Base-by-base conservation (phyloP, 2,113 vertebrate species). In the Pampusana beccarii region DNA sequence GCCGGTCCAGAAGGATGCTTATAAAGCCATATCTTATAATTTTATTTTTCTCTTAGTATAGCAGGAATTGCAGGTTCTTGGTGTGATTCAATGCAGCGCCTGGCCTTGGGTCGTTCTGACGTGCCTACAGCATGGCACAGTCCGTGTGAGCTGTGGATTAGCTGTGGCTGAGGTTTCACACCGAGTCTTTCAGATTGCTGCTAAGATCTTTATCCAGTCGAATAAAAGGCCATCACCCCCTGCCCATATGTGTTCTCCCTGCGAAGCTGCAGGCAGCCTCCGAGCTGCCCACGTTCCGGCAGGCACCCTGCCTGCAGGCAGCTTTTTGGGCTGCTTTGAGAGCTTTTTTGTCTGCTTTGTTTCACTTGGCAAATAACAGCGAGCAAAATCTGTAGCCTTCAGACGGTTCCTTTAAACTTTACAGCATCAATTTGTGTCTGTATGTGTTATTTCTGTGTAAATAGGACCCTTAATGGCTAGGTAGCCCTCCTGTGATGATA, bases 181-280 rank as follows among this genome's bases (percentile, higher is more conserved):
- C 61, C 2, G 61, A 93, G 90, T 88, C 78, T 70, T 96, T 92
- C 94, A 79, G 88, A 69, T 95, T 88, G 74, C 57, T 75, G 5
- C 78, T 92, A 69, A 93, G 92, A 93, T 96, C 92, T 88, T 94
- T 90, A 92, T 90, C 94, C 85, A 58, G 85, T 11, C 15, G 73
- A 78, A 90, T 93, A 95, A 93, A 95, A 91, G 91, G 85, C 92
- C 77, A 79, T 93, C 90, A 78, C 90, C 83, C 64, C 84, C 88
- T 94, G 95, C 86, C 93, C 88, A 54, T 92, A 67, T 87, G 86
- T 86, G 89, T 90, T 90, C 93, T 96, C 90, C 82, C 21, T 54
- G 86, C 83, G 62, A n/a, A 96, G 88, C 94, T 86, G 79, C 78
- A 61, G 88, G 75, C 88, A 89, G 88, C 77, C 83, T 72, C 40